phyloP scores from a whole-genome alignment of 2,797 vertebrate species.

The Myiotriccus ornatus region DNA sequence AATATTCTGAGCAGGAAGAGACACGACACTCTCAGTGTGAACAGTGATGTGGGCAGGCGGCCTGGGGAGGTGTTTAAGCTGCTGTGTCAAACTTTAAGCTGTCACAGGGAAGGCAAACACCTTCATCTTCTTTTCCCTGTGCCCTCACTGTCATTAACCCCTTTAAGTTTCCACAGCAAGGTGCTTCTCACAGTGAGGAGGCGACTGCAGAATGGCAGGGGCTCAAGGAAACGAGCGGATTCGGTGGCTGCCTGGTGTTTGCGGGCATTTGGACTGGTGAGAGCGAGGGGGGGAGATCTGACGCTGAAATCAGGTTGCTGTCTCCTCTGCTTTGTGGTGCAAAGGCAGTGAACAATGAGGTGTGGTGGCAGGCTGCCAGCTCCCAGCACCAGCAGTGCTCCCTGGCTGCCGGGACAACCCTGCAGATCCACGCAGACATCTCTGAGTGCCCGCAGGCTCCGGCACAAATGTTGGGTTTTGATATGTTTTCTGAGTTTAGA shows the following conservation, averaged over 20 bases:
- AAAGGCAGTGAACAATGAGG: background rate
- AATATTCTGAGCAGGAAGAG: background rate
- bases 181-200: background rate
- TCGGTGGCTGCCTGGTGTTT: background rate
- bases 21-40: background rate
- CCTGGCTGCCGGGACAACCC: background rate
- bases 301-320: background rate
- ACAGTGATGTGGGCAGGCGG: fast-evolving
- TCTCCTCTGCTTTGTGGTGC: background rate
- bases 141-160: background rate
- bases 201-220: background rate
- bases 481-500: background rate
- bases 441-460: background rate
- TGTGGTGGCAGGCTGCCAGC: background rate
- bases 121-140: background rate
- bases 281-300: background rate
- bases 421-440: background rate
- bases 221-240: fast-evolving
- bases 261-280: background rate
- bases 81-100: background rate
- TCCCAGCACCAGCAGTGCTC: background rate
- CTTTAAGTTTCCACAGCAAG: fast-evolving
- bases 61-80: background rate
- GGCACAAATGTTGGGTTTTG: background rate
- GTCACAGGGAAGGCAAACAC: background rate